Base-by-base conservation (phyloP, 2,797 vertebrate genomes). In the Oreochromis grahami region DNA sequence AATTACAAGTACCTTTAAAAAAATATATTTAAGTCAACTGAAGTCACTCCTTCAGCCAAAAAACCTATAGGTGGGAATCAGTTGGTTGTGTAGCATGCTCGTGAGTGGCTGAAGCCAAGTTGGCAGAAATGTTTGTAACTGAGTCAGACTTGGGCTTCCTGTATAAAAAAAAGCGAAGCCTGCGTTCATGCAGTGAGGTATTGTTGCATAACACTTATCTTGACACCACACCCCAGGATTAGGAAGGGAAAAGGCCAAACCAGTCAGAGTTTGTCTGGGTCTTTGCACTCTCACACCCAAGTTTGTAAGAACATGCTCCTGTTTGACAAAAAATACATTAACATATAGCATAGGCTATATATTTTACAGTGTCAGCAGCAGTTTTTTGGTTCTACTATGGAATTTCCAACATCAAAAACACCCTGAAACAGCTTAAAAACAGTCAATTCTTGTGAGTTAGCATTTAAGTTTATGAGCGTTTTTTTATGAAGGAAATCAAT, bases 181-280 rank as follows among this genome's bases (percentile, higher is more conserved):
- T 84, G 87, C 87, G 87, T 93, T 95, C 91, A 93, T 92, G 87
- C 88, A 88, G 90, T 90, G 88, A 94, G 86, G 84, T 92, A 90
- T 91, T 90, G 92, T 95, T 94, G 91, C 92, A 87, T 94, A 95
- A 95, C 89, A 92, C 89, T 95, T 93, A 94, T 95, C 94, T 94
- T 89, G 85, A 92, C 85, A 89, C 95, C 94, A 94, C 94, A 91
- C 94, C 94, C 95, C 90, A 78, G 81, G 87, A 91, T 86, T 87
- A 80, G 84, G 86, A 90, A 88, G 52, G 74, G 87, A 91, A 72
- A 72, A 89, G 81, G 86, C 91, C 90, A 84, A 92, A 83, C 81
- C 86, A 86, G 88, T 88, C 89, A 72, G 80, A 85, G 86, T 90
- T 83, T 83, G 92, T 92, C 90, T 94, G 87, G 83, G 80, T 91